These are phyloP conservation scores for Indicator indicator DNA, from an alignment of 2,113 vertebrate genomes.

Conservation along the genomic window DNA sequence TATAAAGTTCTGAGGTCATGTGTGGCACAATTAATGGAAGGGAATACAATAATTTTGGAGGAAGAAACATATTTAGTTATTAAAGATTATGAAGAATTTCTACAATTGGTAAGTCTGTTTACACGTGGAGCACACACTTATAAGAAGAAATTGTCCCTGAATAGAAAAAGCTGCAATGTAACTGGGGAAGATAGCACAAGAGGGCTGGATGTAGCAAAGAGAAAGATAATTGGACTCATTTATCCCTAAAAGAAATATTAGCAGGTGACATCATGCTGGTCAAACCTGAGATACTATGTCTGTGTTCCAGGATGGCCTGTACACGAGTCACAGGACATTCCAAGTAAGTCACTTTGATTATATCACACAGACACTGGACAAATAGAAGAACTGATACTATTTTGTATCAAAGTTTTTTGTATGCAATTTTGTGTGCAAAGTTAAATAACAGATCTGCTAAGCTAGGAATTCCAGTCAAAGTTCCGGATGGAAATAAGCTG, in stretches of 20 bases:
- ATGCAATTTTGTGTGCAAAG: neutral
- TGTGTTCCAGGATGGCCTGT: neutral
- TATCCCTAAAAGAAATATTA: neutral
- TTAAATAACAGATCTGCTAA: neutral
- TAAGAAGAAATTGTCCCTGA: neutral
- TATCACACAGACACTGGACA: neutral
- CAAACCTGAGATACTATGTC: neutral
- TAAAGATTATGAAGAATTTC: neutral
- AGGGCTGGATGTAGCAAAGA: neutral
- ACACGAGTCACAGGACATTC: rapidly evolving
- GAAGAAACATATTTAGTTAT: neutral
- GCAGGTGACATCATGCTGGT: neutral
- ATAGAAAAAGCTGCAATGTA: neutral
- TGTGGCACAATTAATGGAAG: neutral
- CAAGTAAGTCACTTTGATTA: neutral
- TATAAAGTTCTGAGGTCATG: neutral
- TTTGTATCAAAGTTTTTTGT: too few species aligned
- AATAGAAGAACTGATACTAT: neutral
- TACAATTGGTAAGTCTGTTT: neutral
- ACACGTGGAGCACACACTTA: neutral
- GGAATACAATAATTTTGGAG: neutral
- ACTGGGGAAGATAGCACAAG: neutral
- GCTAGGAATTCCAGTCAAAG: neutral
- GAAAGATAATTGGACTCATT: neutral
- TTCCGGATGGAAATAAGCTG: neutral